Evolutionary conservation across 2,888 invertebrate genomes (phyloP), one percentile per base, ranked within the genome.

Genomic region (Caenorhabditis drosophilae): DNA sequence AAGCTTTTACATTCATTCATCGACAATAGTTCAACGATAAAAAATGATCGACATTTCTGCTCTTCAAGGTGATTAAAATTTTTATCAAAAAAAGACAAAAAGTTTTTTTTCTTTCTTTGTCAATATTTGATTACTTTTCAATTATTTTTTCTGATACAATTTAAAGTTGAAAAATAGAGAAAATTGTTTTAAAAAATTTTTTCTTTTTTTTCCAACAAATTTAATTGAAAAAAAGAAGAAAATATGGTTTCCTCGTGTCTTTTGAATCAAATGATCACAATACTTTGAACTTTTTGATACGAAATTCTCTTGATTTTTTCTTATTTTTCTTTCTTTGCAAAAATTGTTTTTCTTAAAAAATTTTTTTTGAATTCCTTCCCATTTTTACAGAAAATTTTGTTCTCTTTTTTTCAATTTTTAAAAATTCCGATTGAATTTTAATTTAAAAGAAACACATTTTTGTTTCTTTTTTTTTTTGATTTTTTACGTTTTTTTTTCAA

Each of bases 21-120:
- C 7, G 7, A 12, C 7, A 31, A 31, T n/a, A n/a, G n/a, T n/a
- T n/a, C n/a, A n/a, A n/a, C n/a, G n/a, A 31, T 9, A 31, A 31
- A 31, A 12, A 26, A 62, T 62, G 62, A 62, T 62, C 52, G 62
- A 62, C 57, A 51, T 62, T 34, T 62, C 62, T 27, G 35, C 62
- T 35, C 49, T 62, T 11, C 55, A 61, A 57, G 62, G 62, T 62
- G 52, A 40, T 56, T 48, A 7, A 4, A 4, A 9, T 7, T 3
- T 18, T 20, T 4, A 18, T 20, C 20, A 22, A 40, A 15, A 40
- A 18, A 22, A 40, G 3, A 40, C 3, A 18, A 40, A 2, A 40
- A 11, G 40, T 40, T 40, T 40, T 40, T 40, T 40, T n/a, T 18
- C 20, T 36, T 15, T 12, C 4, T n/a, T 9, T 36, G 36, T n/a